Evolutionary conservation across 2,113 vertebrate genomes (phyloP), one percentile per base, ranked within the genome.

Genomic region (Corvus cornix): DNA sequence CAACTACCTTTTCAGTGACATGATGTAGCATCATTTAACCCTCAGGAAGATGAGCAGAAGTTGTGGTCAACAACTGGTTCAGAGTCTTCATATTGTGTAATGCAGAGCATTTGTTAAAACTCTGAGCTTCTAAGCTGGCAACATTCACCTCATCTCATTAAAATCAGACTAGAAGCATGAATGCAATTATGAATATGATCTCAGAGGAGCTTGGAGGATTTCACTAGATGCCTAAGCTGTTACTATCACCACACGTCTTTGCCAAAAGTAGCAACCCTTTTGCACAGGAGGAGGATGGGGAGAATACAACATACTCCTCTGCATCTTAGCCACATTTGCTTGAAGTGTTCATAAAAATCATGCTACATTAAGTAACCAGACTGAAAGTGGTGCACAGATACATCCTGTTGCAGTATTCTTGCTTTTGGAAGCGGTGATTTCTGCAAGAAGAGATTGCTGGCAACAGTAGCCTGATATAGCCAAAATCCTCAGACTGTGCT

Each of bases 211-310:
- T 67, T 35, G 75, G 68, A 84, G 27, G 35, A 84, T 93, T 93
- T 93, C 82, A 84, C 84, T 90, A 92, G 66, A 92, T 76, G 77
- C 80, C 77, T 74, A 69, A 95, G 51, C 89, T 96, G 95, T 95
- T 95, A 96, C 86, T 95, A 93, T 90, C 92, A 94, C 66, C 60
- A 84, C 60, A 44, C 64, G 1, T 70, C 96, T 92, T 69, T 94
- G 90, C 88, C 83, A 94, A 90, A 94, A 95, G 92, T 53, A 95
- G 92, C 79, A 90, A 83, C 51, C 59, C 64, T 86, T 73, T 84
- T 73, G 78, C 90, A 92, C 80, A 95, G 84, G 49, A 93, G 87
- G 83, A 92, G 86, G 86, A 97, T 53, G 80, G 73, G 60, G 86
- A 95, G 80, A 88, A 93, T 7, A 81, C 1, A 24, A 93, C 73